A percentile compares a stretch with the other conserved stretches of the same genome.
Conservation (phyloP, 2,888 invertebrate species). For the Agrotis clavis region DNA sequence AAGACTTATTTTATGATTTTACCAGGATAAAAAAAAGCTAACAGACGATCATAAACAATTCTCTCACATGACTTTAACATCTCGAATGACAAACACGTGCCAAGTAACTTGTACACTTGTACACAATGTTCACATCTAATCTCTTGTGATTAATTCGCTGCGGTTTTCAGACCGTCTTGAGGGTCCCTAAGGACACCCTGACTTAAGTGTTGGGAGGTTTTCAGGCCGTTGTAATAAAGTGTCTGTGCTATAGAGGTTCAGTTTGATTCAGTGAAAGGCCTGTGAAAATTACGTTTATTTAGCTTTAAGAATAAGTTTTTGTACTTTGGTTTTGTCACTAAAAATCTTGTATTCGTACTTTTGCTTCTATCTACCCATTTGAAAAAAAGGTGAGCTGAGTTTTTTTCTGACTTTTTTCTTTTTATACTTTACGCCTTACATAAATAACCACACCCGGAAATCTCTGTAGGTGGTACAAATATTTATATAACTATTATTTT, state of each 20-base stretch:
- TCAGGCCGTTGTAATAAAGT: neutral
- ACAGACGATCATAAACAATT: neutral
- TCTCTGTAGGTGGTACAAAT: too few species aligned
- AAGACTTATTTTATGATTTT: too few species aligned
- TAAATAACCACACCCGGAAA: too few species aligned
- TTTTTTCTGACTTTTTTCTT: too few species aligned
- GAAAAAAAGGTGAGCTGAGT: too few species aligned
- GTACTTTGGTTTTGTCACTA: too few species aligned
- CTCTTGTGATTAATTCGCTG: constrained; percentile 38
- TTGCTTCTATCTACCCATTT: too few species aligned
- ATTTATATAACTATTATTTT: too few species aligned
- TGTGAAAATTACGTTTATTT: too few species aligned
- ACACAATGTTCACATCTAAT: constrained; percentile 22
- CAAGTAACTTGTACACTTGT: constrained; percentile 10
- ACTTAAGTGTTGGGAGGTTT: constrained; percentile 19
- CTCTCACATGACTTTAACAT: neutral
- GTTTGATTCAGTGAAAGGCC: neutral
- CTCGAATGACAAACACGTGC: constrained; percentile 7
- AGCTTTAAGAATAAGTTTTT: neutral
- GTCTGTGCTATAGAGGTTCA: neutral
- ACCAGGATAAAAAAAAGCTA: too few species aligned
- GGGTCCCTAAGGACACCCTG: constrained; percentile 17
- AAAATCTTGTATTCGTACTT: too few species aligned
- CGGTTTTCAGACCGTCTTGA: constrained; percentile 29
- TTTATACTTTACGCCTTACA: too few species aligned